Percentiles rank a stretch among this genome's conserved stretches.
Evolutionary conservation across 2,888 invertebrate genomes (phyloP).

Genomic region (Drosophila acutilabella): DNA sequence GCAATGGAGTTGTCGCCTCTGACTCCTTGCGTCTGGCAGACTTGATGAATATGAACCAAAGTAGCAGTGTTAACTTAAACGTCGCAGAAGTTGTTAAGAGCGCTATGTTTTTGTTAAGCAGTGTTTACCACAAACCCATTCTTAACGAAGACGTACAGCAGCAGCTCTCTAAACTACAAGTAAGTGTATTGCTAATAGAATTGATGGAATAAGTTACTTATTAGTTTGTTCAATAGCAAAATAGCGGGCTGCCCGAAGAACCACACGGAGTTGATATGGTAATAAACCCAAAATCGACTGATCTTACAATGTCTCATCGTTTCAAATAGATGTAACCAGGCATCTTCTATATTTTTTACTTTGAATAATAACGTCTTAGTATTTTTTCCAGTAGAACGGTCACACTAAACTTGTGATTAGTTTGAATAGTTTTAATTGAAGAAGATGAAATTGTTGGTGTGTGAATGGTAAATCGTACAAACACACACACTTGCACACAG

Average conservation of each 20-base stretch:
- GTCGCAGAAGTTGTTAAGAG: constrained; percentile 45
- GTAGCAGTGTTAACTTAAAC: background rate
- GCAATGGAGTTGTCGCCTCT: background rate
- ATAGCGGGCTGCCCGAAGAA: background rate
- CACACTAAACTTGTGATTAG: background rate
- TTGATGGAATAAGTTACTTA: background rate
- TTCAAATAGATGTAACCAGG: constrained; percentile 29
- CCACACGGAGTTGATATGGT: constrained; percentile 24
- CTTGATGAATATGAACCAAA: constrained; percentile 22
- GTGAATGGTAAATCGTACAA: constrained; percentile 32
- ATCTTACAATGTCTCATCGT: constrained; percentile 29
- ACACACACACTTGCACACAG: constrained; percentile 1
- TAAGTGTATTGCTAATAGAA: constrained; percentile 22
- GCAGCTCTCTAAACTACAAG: constrained; percentile 75
- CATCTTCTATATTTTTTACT: background rate
- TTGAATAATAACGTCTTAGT: constrained; percentile 8
- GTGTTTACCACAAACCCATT: constrained; percentile 63
- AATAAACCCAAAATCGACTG: constrained; percentile 23
- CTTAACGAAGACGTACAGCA: constrained; percentile 77
- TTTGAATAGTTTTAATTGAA: constrained; percentile 6
- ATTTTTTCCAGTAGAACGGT: constrained; percentile 25
- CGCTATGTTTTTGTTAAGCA: constrained; percentile 58
- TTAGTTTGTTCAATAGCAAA: constrained; percentile 18
- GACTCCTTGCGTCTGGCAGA: constrained; percentile 33
- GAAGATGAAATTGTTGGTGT: constrained; percentile 19